Evolutionary conservation across 23 tunicate species (phyloP).

Genomic region (Ascidia mentula): DNA sequence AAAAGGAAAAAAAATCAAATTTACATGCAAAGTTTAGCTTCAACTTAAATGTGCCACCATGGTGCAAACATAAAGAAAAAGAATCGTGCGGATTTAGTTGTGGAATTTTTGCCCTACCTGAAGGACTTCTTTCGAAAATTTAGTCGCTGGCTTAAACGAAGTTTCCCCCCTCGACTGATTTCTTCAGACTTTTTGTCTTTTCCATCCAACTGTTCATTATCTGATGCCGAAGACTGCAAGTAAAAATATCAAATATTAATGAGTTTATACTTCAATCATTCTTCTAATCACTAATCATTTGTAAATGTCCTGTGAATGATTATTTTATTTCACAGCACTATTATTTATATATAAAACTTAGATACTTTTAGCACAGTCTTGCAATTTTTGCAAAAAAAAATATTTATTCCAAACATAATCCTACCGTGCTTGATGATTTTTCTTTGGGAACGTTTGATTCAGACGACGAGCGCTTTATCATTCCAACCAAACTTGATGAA

Average conservation of each 20-base stretch:
- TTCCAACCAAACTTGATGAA: slow-evolving; percentile 41
- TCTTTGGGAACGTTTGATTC: slow-evolving; percentile 55
- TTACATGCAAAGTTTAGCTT: neutral
- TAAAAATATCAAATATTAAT: neutral
- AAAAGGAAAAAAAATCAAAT: neutral
- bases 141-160: slow-evolving; percentile 65
- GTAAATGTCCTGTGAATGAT: neutral
- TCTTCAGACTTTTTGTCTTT: slow-evolving; percentile 40
- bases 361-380: too few relatives aligned
- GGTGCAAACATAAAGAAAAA: neutral
- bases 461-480: slow-evolving; percentile 60
- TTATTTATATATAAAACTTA: too few relatives aligned
- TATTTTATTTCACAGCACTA: neutral
- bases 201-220: slow-evolving; percentile 7
- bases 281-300: neutral
- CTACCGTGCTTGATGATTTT: slow-evolving; percentile 23
- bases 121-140: slow-evolving; percentile 58
- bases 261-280: neutral
- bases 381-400: too few relatives aligned
- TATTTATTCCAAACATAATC: too few relatives aligned
- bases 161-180: slow-evolving; percentile 19
- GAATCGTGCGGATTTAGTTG: neutral
- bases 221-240: slow-evolving; percentile 24
- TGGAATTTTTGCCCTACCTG: slow-evolving; percentile 21
- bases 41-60: neutral